Evolutionary conservation across 2,113 vertebrate genomes (phyloP).

Genomic region (Apus apus): DNA sequence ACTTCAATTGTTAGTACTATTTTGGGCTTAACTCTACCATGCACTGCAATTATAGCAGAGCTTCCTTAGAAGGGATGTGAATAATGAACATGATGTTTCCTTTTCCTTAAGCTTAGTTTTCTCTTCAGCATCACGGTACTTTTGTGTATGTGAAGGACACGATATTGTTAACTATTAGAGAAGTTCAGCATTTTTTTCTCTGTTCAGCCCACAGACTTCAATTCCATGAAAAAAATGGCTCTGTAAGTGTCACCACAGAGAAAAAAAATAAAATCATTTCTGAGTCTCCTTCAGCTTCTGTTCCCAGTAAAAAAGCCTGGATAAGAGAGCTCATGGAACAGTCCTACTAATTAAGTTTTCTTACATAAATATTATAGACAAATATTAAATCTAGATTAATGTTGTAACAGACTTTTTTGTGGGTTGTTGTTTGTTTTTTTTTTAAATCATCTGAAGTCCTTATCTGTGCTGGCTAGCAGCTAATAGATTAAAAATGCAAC

Average conservation of each 20-base stretch:
- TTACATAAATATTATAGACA: background rate
- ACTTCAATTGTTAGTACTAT: conserved; percentile 36
- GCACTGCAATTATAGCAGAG: background rate
- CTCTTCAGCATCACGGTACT: background rate
- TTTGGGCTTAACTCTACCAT: background rate
- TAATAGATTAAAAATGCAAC: background rate
- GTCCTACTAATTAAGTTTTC: background rate
- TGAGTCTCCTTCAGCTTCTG: background rate
- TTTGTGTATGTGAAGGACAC: conserved; percentile 5
- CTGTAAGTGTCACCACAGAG: background rate
- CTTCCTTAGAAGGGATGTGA: conserved; percentile 62
- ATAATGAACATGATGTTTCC: conserved; percentile 29
- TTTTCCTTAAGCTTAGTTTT: conserved; percentile 37
- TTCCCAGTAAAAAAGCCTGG: background rate
- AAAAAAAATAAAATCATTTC: background rate
- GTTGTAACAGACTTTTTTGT: no score
- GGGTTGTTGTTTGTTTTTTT: no score
- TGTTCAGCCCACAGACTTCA: background rate
- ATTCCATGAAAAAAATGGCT: background rate
- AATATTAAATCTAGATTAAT: no score
- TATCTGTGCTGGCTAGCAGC: background rate
- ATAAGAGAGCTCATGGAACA: background rate
- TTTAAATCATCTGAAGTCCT: background rate
- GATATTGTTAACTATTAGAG: conserved; percentile 28
- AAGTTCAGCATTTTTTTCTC: background rate